A percentile compares a stretch with the other conserved stretches of the same genome.
Evolutionary conservation across 2,888 invertebrate species (phyloP).

Genomic region (Athrips mouffetella): DNA sequence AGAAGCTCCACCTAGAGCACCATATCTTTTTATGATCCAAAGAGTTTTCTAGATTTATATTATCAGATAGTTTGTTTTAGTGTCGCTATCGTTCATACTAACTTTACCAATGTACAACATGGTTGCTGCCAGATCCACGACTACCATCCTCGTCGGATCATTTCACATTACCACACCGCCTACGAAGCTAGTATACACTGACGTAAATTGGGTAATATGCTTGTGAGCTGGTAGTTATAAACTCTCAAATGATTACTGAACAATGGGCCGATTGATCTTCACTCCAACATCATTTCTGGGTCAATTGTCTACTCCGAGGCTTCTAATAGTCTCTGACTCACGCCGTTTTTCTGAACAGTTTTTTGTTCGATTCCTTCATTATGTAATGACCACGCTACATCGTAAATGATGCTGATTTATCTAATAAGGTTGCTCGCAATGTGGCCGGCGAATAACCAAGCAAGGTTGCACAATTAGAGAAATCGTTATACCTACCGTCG

Average conservation of each 20-base stretch:
- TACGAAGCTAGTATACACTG: too few relatives aligned
- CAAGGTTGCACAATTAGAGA: conserved; percentile 12
- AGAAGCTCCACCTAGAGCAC: too few relatives aligned
- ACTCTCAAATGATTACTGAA: neutral
- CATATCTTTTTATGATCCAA: too few relatives aligned
- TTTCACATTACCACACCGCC: too few relatives aligned
- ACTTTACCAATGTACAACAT: too few relatives aligned
- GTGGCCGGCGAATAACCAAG: neutral
- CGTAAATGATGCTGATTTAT: neutral
- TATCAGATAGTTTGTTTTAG: too few relatives aligned
- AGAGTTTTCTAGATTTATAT: too few relatives aligned
- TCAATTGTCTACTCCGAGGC: conserved; percentile 14
- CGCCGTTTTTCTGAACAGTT: neutral
- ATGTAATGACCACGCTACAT: conserved; percentile 1
- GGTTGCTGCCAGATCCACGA: too few relatives aligned
- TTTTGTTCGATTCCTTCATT: neutral
- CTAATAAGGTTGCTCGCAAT: neutral
- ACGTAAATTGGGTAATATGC: too few relatives aligned
- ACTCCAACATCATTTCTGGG: conserved; percentile 18
- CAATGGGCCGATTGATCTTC: conserved; percentile 18
- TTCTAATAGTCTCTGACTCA: conserved; percentile 5
- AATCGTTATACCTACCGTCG: conserved; percentile 11
- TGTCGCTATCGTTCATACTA: too few relatives aligned
- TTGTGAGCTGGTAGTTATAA: too few relatives aligned
- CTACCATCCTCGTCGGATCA: too few relatives aligned